phyloP scores from a whole-genome alignment of 2,888 invertebrate genomes.

The Norana najaformis region DNA sequence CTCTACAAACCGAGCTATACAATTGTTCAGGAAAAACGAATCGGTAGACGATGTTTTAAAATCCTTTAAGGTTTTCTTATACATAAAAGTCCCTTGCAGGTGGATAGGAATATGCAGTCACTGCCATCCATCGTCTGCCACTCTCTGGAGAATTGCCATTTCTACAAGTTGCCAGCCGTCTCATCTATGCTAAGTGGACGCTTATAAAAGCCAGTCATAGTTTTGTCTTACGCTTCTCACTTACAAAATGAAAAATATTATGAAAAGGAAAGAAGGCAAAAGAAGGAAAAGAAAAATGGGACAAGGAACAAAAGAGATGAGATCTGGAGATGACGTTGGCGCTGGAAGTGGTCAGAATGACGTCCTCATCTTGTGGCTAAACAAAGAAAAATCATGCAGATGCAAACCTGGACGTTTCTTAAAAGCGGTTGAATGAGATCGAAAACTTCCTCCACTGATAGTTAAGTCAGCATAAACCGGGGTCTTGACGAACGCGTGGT shows the following conservation, averaged over 20 bases:
- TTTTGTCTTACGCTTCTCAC: background rate
- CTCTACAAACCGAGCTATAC: constrained; percentile 67
- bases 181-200: background rate
- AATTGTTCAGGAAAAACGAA: background rate
- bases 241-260: background rate
- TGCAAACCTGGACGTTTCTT: background rate
- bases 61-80: too few species aligned
- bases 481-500: background rate
- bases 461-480: background rate
- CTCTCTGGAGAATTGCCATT: background rate
- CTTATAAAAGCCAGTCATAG: background rate
- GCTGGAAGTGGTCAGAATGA: too few species aligned
- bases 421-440: background rate
- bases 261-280: background rate
- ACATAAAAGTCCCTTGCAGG: background rate
- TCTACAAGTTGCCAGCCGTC: background rate
- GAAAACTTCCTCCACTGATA: background rate
- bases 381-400: background rate
- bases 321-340: too few species aligned
- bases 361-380: too few species aligned
- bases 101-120: background rate
- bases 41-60: too few species aligned
- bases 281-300: background rate
- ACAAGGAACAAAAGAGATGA: too few species aligned
- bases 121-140: background rate